Base-by-base conservation (phyloP, 2,113 vertebrate genomes). In the Tachysurus vachellii region DNA sequence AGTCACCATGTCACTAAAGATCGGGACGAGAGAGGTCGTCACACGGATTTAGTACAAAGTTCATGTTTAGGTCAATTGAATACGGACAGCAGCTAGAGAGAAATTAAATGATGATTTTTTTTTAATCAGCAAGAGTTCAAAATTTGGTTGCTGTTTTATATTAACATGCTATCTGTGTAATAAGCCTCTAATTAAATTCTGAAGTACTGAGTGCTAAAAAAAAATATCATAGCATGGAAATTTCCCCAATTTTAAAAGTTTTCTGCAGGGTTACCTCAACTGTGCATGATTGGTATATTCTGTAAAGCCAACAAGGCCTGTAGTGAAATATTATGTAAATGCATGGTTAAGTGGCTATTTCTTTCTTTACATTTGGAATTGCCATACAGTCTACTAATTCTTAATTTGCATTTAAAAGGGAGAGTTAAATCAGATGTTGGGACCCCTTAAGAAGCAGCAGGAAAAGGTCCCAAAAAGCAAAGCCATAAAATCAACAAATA, bases 361-460 rank as follows among this genome's bases (percentile, higher is more conserved):
- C 62, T 89, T 87, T 90, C 62, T 87, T 77, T 89, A 87, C 66
- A 84, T 84, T 87, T 90, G 80, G 80, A 86, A 84, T 89, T 90
- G 84, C 85, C 84, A 75, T 91, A 53, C 86, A 80, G 87, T 86
- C 73, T 89, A 87, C 89, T 93, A 92, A 93, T 89, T 94, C 90
- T 93, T 87, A 91, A 94, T 91, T 93, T 93, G 93, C 93, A 93
- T 94, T 94, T 88, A 93, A 93, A 94, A 94, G 93, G 93, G 92
- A 92, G 94, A 93, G 92, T 91, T 93, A 88, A 92, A 91, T 92
- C 93, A 93, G 90, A 94, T 92, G 91, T 93, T 91, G 92, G 91
- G 90, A 93, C 90, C 93, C 91, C 88, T 91, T 93, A 92, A 92
- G 93, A 93, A 92, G 93, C 92, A 91, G 89, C 93, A 92, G 92